phyloP scores from a whole-genome alignment of 2,888 invertebrate genomes.

The Phragmatobia fuliginosa region DNA sequence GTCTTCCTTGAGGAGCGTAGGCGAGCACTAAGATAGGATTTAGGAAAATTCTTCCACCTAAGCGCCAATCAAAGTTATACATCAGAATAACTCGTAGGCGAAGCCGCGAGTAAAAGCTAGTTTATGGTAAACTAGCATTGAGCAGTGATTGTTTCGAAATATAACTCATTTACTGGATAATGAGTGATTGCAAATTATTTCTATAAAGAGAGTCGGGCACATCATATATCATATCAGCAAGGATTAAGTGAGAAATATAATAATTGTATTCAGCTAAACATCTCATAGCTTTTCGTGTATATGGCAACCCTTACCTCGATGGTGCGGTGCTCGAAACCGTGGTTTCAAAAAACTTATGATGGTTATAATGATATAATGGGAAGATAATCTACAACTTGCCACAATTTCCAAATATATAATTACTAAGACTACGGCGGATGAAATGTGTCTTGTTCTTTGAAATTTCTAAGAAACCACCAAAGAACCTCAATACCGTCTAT shows the following conservation, averaged over 20 bases:
- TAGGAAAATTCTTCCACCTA: too few species aligned
- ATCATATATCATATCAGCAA: neutral
- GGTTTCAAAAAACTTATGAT: neutral
- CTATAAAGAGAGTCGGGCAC: neutral
- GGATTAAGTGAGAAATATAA: neutral
- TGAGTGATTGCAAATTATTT: neutral
- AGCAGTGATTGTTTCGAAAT: neutral
- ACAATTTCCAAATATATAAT: too few species aligned
- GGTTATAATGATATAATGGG: neutral
- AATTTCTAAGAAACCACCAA: neutral
- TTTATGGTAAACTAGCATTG: too few species aligned
- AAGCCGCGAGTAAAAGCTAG: too few species aligned
- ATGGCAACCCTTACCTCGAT: neutral
- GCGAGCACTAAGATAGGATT: too few species aligned
- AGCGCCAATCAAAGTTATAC: too few species aligned
- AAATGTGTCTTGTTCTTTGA: too few species aligned
- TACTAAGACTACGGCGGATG: neutral
- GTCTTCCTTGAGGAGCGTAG: too few species aligned
- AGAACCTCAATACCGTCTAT: too few species aligned
- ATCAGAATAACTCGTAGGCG: too few species aligned
- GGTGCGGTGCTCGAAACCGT: neutral
- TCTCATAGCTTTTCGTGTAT: neutral
- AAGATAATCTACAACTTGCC: neutral
- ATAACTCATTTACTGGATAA: neutral
- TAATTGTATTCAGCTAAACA: neutral